Evolutionary conservation across 2,797 vertebrate genomes (phyloP).

Genomic region (Limnodromus scolopaceus): DNA sequence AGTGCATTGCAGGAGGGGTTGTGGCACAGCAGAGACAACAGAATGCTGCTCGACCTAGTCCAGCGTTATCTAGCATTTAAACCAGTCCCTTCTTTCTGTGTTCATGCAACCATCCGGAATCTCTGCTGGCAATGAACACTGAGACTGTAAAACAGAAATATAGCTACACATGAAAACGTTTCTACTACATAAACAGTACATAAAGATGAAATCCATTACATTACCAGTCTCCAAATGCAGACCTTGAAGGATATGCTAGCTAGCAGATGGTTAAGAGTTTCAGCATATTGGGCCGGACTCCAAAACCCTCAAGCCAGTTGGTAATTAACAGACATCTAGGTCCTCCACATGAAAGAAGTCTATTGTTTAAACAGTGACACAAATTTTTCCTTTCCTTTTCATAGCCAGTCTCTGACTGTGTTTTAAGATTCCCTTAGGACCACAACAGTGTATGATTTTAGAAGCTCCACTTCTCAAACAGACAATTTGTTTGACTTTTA

Average conservation of each 20-base stretch:
- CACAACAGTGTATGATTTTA: background rate
- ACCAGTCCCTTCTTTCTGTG: background rate
- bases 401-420: background rate
- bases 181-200: background rate
- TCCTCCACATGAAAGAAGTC: slow-evolving; percentile 59
- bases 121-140: background rate
- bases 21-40: background rate
- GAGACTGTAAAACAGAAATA: background rate
- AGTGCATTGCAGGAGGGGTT: background rate
- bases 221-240: background rate
- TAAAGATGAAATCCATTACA: background rate
- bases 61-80: background rate
- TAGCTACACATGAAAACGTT: background rate
- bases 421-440: slow-evolving; percentile 52
- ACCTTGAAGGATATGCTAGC: background rate
- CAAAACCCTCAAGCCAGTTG: slow-evolving; percentile 43
- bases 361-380: slow-evolving; percentile 60
- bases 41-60: background rate
- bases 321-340: slow-evolving; percentile 67
- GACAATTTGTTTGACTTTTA: background rate
- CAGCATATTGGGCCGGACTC: slow-evolving; percentile 10
- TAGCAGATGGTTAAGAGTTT: slow-evolving; percentile 2
- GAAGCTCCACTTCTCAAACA: background rate
- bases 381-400: slow-evolving; percentile 46
- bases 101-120: background rate